These are phyloP conservation scores for Caenorhabditis brenneri DNA, from an alignment of 1,140 invertebrate species.

Conservation along the genomic window DNA sequence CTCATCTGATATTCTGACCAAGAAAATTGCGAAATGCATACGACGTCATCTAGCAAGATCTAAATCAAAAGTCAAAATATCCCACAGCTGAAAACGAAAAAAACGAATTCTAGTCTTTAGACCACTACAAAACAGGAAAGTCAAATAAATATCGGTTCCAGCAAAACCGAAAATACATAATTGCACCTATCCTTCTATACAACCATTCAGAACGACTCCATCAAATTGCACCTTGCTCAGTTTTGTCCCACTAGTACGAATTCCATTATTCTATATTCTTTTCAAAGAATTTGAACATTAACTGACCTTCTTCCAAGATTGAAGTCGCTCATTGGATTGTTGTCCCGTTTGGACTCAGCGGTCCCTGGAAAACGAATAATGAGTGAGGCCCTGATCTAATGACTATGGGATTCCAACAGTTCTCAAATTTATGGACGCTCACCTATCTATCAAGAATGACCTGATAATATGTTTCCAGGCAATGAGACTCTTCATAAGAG, in stretches of 20 bases:
- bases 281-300: background rate
- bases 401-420: too few species aligned
- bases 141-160: background rate
- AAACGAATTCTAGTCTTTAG: too few species aligned
- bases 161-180: background rate
- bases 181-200: background rate
- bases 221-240: slow-evolving; percentile 31
- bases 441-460: too few species aligned
- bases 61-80: too few species aligned
- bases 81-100: too few species aligned
- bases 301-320: slow-evolving; percentile 6
- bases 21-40: too few species aligned
- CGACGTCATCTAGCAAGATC: too few species aligned
- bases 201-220: background rate
- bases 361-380: background rate
- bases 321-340: slow-evolving; percentile 30
- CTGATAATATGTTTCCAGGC: too few species aligned
- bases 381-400: too few species aligned
- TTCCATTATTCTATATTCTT: background rate
- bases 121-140: background rate
- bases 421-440: too few species aligned
- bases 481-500: too few species aligned
- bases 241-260: slow-evolving; percentile 33
- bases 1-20: too few species aligned
- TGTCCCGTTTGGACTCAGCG: slow-evolving; percentile 28